phyloP scores from a whole-genome alignment of 2,797 vertebrate species.

The Danionella dracula region DNA sequence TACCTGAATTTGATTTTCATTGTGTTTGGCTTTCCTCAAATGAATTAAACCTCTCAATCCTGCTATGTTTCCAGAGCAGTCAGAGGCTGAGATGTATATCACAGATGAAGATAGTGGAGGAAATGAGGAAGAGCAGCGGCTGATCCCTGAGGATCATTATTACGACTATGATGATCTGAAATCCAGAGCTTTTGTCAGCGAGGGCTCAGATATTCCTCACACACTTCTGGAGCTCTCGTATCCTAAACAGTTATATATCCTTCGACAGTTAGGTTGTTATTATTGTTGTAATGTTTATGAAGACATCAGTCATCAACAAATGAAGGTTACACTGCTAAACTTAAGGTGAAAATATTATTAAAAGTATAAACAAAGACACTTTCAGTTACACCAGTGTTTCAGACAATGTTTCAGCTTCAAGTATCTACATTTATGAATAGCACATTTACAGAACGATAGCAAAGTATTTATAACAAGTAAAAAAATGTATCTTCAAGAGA shows the following conservation, averaged over 20 bases:
- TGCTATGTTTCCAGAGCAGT: not conserved
- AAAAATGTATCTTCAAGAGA: too few relatives aligned
- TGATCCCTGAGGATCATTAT: slow-evolving; percentile 62
- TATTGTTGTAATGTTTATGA: too few relatives aligned
- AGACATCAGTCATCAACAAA: slow-evolving; percentile 24
- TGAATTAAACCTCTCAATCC: too few relatives aligned
- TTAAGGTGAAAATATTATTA: not conserved
- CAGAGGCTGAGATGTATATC: not conserved
- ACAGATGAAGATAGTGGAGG: not conserved
- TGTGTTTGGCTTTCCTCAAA: not conserved
- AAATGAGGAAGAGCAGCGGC: slow-evolving; percentile 30
- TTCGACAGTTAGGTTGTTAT: too few relatives aligned
- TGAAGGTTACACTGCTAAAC: not conserved
- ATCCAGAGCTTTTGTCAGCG: slow-evolving; percentile 70
- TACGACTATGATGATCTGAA: slow-evolving; percentile 72
- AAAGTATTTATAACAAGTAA: too few relatives aligned
- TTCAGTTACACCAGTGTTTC: too few relatives aligned
- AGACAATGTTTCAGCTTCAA: too few relatives aligned
- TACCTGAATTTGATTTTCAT: not conserved
- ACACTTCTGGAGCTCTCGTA: slow-evolving; percentile 83
- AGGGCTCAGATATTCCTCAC: slow-evolving; percentile 68
- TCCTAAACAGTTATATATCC: too few relatives aligned
- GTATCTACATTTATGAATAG: too few relatives aligned
- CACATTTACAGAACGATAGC: too few relatives aligned
- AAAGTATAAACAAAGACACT: too few relatives aligned